Percentiles rank a stretch among this genome's conserved stretches.
These are phyloP conservation scores for Thamnophis sirtalis DNA, from an alignment of 2,113 vertebrate species.

Conservation along the genomic window DNA sequence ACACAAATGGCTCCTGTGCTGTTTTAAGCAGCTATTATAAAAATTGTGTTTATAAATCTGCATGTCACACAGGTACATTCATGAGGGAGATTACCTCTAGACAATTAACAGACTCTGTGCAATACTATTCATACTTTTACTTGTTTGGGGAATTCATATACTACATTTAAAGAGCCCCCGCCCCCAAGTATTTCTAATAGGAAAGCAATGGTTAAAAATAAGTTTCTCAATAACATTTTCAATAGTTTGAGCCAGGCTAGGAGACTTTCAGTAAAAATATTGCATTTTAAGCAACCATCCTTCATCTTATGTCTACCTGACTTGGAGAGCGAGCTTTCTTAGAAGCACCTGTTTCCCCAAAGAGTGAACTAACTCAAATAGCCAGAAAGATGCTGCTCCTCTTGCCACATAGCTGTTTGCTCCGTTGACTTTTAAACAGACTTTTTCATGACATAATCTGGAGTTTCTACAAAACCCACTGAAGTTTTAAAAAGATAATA, in stretches of 20 bases:
- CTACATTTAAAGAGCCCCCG: not conserved
- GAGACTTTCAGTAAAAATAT: not conserved
- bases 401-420: not conserved
- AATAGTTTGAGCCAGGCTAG: no score
- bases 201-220: not conserved
- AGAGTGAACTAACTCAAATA: not conserved
- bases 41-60: not conserved
- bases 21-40: not conserved
- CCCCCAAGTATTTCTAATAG: not conserved
- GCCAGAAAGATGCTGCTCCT: not conserved
- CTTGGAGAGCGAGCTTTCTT: no score
- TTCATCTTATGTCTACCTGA: no score
- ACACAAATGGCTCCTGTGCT: not conserved
- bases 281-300: not conserved
- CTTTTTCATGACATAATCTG: accelerated
- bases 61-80: not conserved
- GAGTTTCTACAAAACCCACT: not conserved
- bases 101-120: not conserved
- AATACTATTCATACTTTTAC: not conserved
- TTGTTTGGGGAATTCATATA: not conserved
- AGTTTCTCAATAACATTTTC: not conserved
- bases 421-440: not conserved
- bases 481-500: not conserved
- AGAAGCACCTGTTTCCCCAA: not conserved
- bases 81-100: accelerated